These are phyloP conservation scores for Etheostoma nigrum DNA, from an alignment of 2,797 vertebrate genomes.

Conservation along the genomic window DNA sequence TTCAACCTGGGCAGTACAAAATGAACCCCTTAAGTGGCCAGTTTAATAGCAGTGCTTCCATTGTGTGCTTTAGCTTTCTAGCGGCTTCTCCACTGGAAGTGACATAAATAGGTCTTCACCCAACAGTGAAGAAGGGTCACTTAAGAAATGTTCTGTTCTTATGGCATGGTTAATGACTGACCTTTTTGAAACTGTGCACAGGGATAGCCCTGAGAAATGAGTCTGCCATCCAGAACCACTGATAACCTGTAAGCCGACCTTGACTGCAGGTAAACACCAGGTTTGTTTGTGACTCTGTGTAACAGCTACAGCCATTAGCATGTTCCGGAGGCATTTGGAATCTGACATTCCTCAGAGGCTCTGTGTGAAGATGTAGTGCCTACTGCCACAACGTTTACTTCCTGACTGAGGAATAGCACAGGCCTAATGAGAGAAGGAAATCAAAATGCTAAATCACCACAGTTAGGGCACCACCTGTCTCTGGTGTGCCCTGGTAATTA, in stretches of 20 bases:
- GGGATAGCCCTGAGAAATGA: constrained; percentile 77
- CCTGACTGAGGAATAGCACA: constrained; percentile 62
- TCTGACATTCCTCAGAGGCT: constrained; percentile 48
- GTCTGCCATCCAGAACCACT: constrained; percentile 66
- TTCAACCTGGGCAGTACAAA: constrained; percentile 62
- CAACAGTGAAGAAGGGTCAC: constrained; percentile 58
- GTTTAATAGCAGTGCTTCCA: constrained; percentile 59
- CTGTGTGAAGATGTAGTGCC: constrained; percentile 59
- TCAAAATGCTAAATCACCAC: constrained; percentile 77
- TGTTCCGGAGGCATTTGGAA: constrained; percentile 55
- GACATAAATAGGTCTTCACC: constrained; percentile 74
- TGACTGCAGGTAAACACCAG: constrained; percentile 82
- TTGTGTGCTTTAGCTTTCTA: constrained; percentile 52
- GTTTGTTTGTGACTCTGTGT: constrained; percentile 81
- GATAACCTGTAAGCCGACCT: constrained; percentile 84
- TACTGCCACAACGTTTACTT: constrained; percentile 61
- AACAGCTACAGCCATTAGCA: constrained; percentile 54
- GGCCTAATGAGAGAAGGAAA: constrained; percentile 75
- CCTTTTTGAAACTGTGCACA: constrained; percentile 78
- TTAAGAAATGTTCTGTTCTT: constrained; percentile 62
- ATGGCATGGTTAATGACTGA: constrained; percentile 81
- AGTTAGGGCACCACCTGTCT: constrained; percentile 79
- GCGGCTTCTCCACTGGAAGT: constrained; percentile 55
- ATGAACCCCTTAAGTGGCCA: constrained; percentile 73
- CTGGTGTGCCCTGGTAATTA: constrained; percentile 79